phyloP scores from a whole-genome alignment of 2,888 invertebrate species.

The Dione vanillae region DNA sequence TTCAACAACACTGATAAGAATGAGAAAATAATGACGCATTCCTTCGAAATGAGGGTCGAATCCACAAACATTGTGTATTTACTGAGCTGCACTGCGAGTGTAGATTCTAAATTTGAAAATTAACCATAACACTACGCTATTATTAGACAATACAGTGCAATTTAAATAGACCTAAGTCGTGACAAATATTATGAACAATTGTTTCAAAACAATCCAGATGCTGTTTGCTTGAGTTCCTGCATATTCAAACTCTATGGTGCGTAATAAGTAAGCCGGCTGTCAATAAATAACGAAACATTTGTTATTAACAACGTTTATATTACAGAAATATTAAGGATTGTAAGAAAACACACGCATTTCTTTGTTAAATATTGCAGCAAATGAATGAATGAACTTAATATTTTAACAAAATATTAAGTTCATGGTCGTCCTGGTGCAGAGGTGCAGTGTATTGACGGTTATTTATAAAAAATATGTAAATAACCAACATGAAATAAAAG shows the following conservation, averaged over 20 bases:
- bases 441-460: too few relatives aligned
- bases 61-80: too few relatives aligned
- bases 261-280: conserved; percentile 4
- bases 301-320: too few relatives aligned
- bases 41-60: neutral
- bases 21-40: too few relatives aligned
- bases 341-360: neutral
- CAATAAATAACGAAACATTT: neutral
- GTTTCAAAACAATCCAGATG: conserved; percentile 14
- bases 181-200: conserved; percentile 23
- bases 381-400: neutral
- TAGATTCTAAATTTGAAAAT: neutral
- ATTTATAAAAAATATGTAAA: too few relatives aligned
- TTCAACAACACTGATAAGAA: too few relatives aligned
- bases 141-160: neutral
- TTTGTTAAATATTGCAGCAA: neutral
- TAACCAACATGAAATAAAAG: too few relatives aligned
- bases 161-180: conserved; percentile 17
- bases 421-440: too few relatives aligned
- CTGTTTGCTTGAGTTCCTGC: neutral
- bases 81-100: too few relatives aligned
- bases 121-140: neutral
- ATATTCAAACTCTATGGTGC: conserved; percentile 5
- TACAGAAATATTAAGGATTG: neutral
- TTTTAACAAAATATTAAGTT: too few relatives aligned